Conservation (phyloP, 2,113 vertebrate genomes). For the Vidua chalybeata region DNA sequence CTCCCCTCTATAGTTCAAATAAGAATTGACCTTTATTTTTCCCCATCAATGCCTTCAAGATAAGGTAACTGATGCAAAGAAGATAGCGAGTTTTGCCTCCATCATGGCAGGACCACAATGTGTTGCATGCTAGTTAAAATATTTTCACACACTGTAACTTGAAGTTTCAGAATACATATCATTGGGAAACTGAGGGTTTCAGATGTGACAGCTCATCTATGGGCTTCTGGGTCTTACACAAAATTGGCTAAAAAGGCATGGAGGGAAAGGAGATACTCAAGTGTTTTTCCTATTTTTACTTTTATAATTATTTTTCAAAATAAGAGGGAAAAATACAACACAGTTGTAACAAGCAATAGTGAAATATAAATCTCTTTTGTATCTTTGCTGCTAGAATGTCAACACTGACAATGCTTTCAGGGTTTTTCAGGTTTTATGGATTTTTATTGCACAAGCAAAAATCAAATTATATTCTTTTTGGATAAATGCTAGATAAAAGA, state of each 20-base stretch:
- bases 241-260: not conserved
- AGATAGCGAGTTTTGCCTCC: not conserved
- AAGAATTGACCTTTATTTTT: not conserved
- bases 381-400: not conserved
- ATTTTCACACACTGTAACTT: not conserved
- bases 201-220: not conserved
- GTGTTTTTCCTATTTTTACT: not conserved
- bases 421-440: not conserved
- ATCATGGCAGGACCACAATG: not conserved
- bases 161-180: not conserved
- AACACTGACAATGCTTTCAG: not conserved
- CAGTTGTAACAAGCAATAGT: not conserved
- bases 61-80: not conserved
- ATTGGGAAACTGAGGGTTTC: not conserved
- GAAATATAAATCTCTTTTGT: not conserved
- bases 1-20: not conserved
- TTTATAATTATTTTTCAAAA: not conserved
- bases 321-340: not conserved
- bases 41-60: not conserved
- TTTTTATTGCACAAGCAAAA: slow-evolving; percentile 7
- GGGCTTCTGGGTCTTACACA: not conserved
- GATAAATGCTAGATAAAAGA: slow-evolving; percentile 38
- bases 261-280: not conserved
- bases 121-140: not conserved
- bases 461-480: not conserved